A percentile compares a stretch with the other conserved stretches of the same genome.
These are phyloP conservation scores for Propsilocerus akamusi DNA, from an alignment of 1,140 invertebrate species.

Conservation along the genomic window DNA sequence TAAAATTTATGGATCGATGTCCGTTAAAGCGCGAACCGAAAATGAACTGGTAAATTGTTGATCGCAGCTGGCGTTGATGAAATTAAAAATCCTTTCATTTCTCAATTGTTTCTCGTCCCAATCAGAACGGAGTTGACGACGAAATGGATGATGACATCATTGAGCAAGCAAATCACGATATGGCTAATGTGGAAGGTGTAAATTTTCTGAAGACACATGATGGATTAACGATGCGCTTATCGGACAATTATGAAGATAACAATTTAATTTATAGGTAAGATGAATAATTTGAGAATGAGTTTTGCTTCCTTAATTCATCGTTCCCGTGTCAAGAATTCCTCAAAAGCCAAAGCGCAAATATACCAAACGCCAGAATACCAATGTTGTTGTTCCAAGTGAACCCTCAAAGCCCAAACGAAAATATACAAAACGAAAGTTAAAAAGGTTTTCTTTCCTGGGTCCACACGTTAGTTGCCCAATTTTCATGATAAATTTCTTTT, in stretches of 20 bases:
- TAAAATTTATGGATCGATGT: too few species aligned
- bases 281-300: not conserved
- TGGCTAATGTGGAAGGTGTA: too few species aligned
- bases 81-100: not conserved
- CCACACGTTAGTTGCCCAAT: too few species aligned
- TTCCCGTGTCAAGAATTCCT: not conserved
- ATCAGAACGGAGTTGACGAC: not conserved
- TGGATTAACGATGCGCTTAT: not conserved
- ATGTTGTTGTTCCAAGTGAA: not conserved
- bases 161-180: too few species aligned
- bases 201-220: not conserved
- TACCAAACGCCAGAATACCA: not conserved
- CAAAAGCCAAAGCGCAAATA: not conserved
- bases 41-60: not conserved
- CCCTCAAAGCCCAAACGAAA: not conserved
- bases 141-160: not conserved
- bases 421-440: not conserved
- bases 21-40: too few species aligned
- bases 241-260: not conserved
- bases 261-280: slow-evolving; percentile 2
- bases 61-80: not conserved
- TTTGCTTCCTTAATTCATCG: not conserved
- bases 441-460: not conserved
- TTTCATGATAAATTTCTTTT: too few species aligned
- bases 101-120: not conserved